These are phyloP conservation scores for Camptogramma bilineatum DNA, from an alignment of 2,888 invertebrate species.

Conservation along the genomic window DNA sequence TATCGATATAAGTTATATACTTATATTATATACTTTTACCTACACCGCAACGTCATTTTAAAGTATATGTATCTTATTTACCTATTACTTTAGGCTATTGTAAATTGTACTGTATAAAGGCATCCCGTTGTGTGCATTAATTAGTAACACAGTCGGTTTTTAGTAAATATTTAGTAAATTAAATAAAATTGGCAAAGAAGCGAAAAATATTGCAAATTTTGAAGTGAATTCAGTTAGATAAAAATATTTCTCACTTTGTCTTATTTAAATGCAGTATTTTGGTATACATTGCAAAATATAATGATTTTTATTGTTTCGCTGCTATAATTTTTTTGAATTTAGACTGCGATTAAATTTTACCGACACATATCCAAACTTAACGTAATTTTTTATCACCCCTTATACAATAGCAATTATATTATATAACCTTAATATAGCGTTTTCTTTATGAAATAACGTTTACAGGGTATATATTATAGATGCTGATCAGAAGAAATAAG, in stretches of 20 bases:
- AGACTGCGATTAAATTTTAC: conserved; percentile 67
- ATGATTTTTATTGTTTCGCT: conserved; percentile 73
- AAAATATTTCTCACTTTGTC: conserved; percentile 77
- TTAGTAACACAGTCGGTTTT: conserved; percentile 80
- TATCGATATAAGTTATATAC: neutral
- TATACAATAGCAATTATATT: neutral
- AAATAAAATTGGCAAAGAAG: conserved; percentile 73
- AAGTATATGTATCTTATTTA: conserved; percentile 65
- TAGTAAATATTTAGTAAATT: conserved; percentile 56
- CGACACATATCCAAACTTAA: conserved; percentile 82
- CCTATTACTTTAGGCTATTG: conserved; percentile 78
- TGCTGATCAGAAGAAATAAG: neutral
- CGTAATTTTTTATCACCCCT: conserved; percentile 49
- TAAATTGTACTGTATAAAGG: conserved; percentile 85
- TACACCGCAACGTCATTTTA: conserved; percentile 59
- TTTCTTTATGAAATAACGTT: neutral
- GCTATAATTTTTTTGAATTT: conserved; percentile 53
- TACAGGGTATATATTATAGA: neutral
- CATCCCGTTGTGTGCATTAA: conserved; percentile 82
- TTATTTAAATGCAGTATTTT: conserved; percentile 85
- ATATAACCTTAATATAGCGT: neutral
- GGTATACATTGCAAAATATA: conserved; percentile 82
- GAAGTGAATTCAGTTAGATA: conserved; percentile 51
- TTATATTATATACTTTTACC: conserved; percentile 10
- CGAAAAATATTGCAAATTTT: conserved; percentile 65